Conservation (phyloP, 2,113 vertebrate species). For the Ancistrus triradiatus region DNA sequence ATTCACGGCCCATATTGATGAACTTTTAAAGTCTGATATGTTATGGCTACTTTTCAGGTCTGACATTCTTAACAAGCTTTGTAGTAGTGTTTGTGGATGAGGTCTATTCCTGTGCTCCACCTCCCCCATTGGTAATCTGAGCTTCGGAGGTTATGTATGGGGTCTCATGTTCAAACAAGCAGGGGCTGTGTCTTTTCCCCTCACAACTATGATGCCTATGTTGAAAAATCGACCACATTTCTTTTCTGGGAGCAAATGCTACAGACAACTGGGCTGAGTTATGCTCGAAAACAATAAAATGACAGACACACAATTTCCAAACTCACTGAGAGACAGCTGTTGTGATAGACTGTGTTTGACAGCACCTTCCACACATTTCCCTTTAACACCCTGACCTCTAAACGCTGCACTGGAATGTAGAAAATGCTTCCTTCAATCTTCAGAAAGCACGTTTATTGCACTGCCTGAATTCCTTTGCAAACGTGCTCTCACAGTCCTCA, state of each 20-base stretch:
- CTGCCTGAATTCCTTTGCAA: neutral
- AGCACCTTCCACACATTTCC: conserved; percentile 31
- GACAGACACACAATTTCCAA: too few species aligned
- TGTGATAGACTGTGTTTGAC: conserved; percentile 13
- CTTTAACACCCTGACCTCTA: conserved; percentile 57
- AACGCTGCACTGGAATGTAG: conserved; percentile 57
- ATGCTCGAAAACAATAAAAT: neutral
- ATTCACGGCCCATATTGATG: neutral
- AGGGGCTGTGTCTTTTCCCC: conserved; percentile 72
- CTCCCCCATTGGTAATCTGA: conserved; percentile 70
- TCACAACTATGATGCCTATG: conserved; percentile 48
- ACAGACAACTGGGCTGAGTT: neutral
- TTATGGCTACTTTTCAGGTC: conserved; percentile 27
- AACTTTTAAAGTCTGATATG: conserved; percentile 13
- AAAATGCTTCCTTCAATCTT: conserved; percentile 52
- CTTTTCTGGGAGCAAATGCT: conserved; percentile 2
- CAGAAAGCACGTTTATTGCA: conserved; percentile 8
- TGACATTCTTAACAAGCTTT: conserved; percentile 48
- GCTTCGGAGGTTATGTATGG: conserved; percentile 58
- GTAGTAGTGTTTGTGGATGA: conserved; percentile 52
- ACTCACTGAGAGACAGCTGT: neutral
- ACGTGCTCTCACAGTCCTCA: neutral
- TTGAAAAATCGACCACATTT: conserved; percentile 19
- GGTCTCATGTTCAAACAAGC: conserved; percentile 66
- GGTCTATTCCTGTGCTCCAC: conserved; percentile 56